phyloP scores from a whole-genome alignment of 2,797 vertebrate species.

The Pseudochromis fuscus region DNA sequence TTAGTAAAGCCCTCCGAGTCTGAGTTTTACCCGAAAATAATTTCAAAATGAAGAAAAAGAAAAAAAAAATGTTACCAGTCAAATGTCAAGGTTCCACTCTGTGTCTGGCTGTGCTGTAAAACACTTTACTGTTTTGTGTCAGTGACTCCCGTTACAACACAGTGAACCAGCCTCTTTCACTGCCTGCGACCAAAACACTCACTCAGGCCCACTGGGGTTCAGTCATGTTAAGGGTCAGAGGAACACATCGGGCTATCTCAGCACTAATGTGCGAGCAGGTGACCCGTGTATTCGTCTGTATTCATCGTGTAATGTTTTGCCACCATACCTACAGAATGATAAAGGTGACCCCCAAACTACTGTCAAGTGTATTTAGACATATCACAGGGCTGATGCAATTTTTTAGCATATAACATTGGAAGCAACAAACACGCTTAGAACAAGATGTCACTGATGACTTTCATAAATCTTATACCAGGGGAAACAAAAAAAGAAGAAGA shows the following conservation, averaged over 20 bases:
- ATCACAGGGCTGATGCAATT: slow-evolving; percentile 71
- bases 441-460: slow-evolving; percentile 60
- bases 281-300: slow-evolving; percentile 40
- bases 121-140: slow-evolving; percentile 63
- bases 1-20: slow-evolving; percentile 62
- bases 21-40: slow-evolving; percentile 64
- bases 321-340: slow-evolving; percentile 39
- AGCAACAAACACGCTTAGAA: slow-evolving; percentile 44
- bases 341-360: slow-evolving; percentile 35
- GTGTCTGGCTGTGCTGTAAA: slow-evolving; percentile 69
- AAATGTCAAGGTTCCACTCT: slow-evolving; percentile 57
- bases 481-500: slow-evolving; percentile 42
- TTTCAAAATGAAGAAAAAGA: slow-evolving; percentile 17
- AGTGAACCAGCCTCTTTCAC: slow-evolving; percentile 82
- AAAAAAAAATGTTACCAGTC: slow-evolving; percentile 36
- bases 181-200: slow-evolving; percentile 76
- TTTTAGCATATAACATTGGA: slow-evolving; percentile 43
- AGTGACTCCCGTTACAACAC: slow-evolving; percentile 67
- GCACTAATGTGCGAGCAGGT: slow-evolving; percentile 43
- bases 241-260: slow-evolving; percentile 40
- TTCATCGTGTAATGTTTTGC: slow-evolving; percentile 48
- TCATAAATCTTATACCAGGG: slow-evolving; percentile 25
- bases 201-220: slow-evolving; percentile 61
- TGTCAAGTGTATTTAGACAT: slow-evolving; percentile 59
- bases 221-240: slow-evolving; percentile 49